Evolutionary conservation across 2,797 vertebrate species (phyloP).

Genomic region (Pseudotriccus pelzelni): DNA sequence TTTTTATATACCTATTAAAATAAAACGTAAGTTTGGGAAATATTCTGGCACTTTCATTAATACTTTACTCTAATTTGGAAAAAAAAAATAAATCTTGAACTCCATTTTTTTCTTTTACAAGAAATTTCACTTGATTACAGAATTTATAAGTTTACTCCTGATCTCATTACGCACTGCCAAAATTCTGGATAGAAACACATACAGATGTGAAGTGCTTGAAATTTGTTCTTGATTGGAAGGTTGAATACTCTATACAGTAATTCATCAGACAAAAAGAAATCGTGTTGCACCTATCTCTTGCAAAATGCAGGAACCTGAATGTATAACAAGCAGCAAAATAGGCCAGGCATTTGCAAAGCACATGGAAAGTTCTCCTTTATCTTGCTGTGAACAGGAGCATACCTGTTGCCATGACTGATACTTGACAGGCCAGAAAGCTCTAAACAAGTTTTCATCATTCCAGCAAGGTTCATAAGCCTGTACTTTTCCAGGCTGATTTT

Average conservation of each 20-base stretch:
- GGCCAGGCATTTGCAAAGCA: neutral
- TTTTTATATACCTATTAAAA: neutral
- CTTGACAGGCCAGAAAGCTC: neutral
- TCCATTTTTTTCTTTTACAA: neutral
- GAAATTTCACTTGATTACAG: neutral
- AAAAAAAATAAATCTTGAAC: neutral
- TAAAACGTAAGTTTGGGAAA: neutral
- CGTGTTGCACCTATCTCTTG: neutral
- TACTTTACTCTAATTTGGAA: neutral
- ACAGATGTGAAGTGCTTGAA: neutral
- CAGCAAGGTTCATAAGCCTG: neutral
- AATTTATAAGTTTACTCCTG: neutral
- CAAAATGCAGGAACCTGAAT: neutral
- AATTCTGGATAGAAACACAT: neutral
- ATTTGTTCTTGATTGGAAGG: neutral
- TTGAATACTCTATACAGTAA: neutral
- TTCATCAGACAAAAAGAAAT: neutral
- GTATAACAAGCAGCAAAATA: neutral
- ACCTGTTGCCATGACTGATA: constrained; percentile 3
- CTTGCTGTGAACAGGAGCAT: neutral
- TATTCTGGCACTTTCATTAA: neutral
- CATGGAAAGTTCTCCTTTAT: neutral
- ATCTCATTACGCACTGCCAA: neutral
- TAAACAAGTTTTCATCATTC: neutral
- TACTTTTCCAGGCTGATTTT: neutral